These are phyloP conservation scores for Eidolon helvum DNA, from an alignment of 2,113 vertebrate genomes.

Conservation along the genomic window DNA sequence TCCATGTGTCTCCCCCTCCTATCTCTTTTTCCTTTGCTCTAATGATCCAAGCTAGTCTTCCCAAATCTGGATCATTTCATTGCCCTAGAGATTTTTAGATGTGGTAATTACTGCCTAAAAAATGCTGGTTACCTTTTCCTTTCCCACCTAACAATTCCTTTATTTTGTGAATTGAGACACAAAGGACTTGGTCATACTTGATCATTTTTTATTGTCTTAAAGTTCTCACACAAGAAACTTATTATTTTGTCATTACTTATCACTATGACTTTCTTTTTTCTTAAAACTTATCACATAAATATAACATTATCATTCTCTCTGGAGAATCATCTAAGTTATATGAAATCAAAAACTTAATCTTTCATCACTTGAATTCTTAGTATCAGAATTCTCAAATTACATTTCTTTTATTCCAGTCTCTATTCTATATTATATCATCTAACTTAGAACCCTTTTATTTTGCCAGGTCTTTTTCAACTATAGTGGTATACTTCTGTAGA, in stretches of 20 bases:
- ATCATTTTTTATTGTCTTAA: background rate
- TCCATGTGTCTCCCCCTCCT: background rate
- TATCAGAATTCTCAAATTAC: background rate
- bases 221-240: background rate
- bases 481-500: background rate
- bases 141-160: background rate
- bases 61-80: background rate
- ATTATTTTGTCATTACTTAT: constrained; percentile 26
- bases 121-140: background rate
- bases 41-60: background rate
- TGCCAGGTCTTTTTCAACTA: background rate
- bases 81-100: background rate
- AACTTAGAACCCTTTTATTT: background rate
- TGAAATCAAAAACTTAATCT: background rate
- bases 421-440: background rate
- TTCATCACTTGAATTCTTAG: background rate
- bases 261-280: background rate
- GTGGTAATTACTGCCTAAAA: background rate
- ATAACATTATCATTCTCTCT: background rate
- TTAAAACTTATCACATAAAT: background rate
- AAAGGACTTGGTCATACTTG: background rate
- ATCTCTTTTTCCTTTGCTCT: background rate
- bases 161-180: background rate
- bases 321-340: background rate
- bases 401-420: background rate